phyloP scores from a whole-genome alignment of 2,797 vertebrate species.

The Parauchenoglanis punctatus region DNA sequence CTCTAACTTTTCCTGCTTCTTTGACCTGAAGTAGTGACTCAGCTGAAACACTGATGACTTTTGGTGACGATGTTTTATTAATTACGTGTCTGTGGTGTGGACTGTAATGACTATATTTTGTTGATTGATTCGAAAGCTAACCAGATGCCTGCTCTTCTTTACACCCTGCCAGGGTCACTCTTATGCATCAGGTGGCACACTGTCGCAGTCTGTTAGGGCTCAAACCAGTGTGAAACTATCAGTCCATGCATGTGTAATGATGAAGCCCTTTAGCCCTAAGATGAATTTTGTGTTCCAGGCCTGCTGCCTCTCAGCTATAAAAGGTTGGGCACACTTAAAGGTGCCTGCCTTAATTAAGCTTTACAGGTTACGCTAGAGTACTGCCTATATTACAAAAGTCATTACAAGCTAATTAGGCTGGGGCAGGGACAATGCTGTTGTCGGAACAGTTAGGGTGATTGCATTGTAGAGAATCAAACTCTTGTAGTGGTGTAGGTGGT shows the following conservation, averaged over 20 bases:
- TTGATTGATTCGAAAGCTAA: background rate
- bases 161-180: background rate
- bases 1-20: background rate
- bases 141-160: background rate
- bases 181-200: background rate
- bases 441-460: conserved; percentile 70
- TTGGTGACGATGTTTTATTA: background rate
- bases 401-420: conserved; percentile 75
- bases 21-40: conserved; percentile 17
- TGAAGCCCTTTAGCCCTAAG: conserved; percentile 38
- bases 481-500: conserved; percentile 5
- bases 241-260: conserved; percentile 1
- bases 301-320: background rate
- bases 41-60: background rate
- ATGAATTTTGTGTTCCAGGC: conserved; percentile 42
- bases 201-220: background rate
- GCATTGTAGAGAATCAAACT: conserved; percentile 53
- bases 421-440: conserved; percentile 75
- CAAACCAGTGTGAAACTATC: background rate
- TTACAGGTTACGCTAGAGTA: conserved; percentile 75
- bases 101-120: background rate
- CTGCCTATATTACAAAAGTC: conserved; percentile 73
- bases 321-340: conserved; percentile 59
- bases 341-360: conserved; percentile 77
- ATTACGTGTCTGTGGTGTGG: background rate